phyloP scores from a whole-genome alignment of 2,797 vertebrate species.

The Macropodus opercularis region DNA sequence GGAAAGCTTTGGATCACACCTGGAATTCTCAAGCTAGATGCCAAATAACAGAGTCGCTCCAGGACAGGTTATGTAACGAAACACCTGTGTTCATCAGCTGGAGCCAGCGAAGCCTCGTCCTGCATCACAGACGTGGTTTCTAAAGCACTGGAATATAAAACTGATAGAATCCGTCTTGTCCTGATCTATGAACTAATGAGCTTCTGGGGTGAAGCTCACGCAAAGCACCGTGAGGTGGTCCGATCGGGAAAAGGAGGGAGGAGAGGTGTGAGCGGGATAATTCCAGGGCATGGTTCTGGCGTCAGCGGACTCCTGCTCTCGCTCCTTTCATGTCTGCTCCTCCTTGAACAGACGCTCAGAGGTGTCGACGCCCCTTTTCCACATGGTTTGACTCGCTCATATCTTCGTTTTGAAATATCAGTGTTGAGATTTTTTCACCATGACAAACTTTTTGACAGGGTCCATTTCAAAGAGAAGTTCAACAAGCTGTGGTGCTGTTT shows the following conservation, averaged over 20 bases:
- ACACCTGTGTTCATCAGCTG: background rate
- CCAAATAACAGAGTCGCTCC: background rate
- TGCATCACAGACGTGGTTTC: background rate
- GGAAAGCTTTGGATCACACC: conserved; percentile 4
- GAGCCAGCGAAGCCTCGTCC: background rate
- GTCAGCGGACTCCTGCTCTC: conserved; percentile 27
- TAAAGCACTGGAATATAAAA: conserved; percentile 3
- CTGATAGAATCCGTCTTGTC: background rate
- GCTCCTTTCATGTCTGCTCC: background rate
- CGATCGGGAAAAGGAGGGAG: background rate
- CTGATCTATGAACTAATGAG: no score
- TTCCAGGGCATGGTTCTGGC: conserved; percentile 50
- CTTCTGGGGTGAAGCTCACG: no score
- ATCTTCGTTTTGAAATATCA: no score
- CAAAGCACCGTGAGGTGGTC: no score
- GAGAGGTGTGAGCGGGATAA: conserved; percentile 54
- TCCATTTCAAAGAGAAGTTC: no score
- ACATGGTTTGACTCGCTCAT: no score
- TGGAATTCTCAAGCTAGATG: conserved; percentile 1
- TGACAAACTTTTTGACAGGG: no score
- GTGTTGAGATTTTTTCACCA: no score
- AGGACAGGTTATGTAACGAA: background rate
- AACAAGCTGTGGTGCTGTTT: background rate
- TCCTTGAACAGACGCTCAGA: no score
- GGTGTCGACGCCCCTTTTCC: no score